Conservation (phyloP, 2,888 invertebrate genomes). For the Nephrocerus scutellatus region DNA sequence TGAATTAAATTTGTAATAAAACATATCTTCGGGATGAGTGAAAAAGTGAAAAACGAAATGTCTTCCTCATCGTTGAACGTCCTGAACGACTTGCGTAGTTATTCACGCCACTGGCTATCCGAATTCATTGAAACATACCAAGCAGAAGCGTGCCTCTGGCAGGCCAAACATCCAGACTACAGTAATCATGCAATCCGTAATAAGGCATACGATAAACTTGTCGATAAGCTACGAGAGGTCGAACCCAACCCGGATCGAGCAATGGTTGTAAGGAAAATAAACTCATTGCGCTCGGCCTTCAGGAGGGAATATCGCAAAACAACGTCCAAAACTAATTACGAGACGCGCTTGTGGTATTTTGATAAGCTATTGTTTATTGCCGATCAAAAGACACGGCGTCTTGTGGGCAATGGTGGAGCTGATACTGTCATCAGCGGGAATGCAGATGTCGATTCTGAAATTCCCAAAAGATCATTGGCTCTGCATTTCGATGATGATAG, state of each 20-base stretch:
- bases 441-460: constrained; percentile 26
- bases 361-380: constrained; percentile 43
- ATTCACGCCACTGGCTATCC: constrained; percentile 44
- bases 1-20: too few species aligned
- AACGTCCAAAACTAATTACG: constrained; percentile 36
- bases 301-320: constrained; percentile 43
- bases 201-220: constrained; percentile 43
- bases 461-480: constrained; percentile 34
- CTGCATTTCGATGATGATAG: constrained; percentile 41
- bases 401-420: constrained; percentile 24
- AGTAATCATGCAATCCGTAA: constrained; percentile 43
- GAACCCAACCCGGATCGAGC: constrained; percentile 44
- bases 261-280: constrained; percentile 46
- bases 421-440: constrained; percentile 4
- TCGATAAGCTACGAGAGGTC: constrained; percentile 44
- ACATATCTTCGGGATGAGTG: too few species aligned
- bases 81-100: constrained; percentile 40
- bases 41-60: not conserved
- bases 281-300: constrained; percentile 44
- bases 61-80: constrained; percentile 25
- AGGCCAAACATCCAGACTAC: constrained; percentile 45
- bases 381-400: constrained; percentile 40
- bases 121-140: constrained; percentile 46
- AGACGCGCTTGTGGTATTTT: constrained; percentile 44
- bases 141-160: constrained; percentile 43